A percentile compares a stretch with the other conserved stretches of the same genome.
Evolutionary conservation across 2,888 invertebrate genomes (phyloP).

Genomic region (Drosophila austrosaltans): DNA sequence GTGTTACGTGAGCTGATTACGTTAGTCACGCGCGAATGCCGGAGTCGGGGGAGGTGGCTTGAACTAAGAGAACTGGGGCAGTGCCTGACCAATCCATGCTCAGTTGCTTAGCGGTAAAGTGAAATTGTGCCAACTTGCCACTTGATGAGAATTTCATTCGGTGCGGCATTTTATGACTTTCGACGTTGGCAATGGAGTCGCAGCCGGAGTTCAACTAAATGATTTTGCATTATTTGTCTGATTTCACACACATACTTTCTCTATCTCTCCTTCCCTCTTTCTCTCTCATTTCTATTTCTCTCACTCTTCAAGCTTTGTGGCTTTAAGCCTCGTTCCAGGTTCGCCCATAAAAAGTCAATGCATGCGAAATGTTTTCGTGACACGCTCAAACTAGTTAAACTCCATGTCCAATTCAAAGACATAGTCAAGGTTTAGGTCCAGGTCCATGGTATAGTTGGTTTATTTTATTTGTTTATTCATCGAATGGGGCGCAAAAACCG

Average conservation of each 20-base stretch:
- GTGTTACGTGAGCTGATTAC: constrained; percentile 80
- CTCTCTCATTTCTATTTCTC: neutral
- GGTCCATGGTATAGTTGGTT: constrained; percentile 16
- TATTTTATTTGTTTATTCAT: constrained; percentile 79
- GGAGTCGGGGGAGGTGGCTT: constrained; percentile 21
- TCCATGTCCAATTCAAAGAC: constrained; percentile 18
- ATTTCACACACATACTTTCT: constrained; percentile 10
- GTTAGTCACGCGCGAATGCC: constrained; percentile 72
- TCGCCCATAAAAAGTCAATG: constrained; percentile 77
- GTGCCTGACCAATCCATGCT: constrained; percentile 32
- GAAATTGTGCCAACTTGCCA: constrained; percentile 72
- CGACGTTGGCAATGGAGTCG: constrained; percentile 28
- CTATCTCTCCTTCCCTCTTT: constrained; percentile 11
- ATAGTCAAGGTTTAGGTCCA: constrained; percentile 41
- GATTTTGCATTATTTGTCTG: constrained; percentile 78
- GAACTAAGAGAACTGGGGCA: neutral
- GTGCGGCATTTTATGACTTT: constrained; percentile 76
- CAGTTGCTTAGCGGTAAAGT: constrained; percentile 72
- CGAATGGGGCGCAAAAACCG: constrained; percentile 68
- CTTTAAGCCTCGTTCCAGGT: neutral
- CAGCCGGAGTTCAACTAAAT: constrained; percentile 62
- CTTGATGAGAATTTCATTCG: constrained; percentile 76
- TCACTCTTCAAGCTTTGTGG: constrained; percentile 23
- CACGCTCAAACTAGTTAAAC: constrained; percentile 58
- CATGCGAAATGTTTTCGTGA: constrained; percentile 77